Evolutionary conservation across 1,140 invertebrate species (phyloP), one percentile per base, ranked within the genome.

Genomic region (Drosophila jambulina): DNA sequence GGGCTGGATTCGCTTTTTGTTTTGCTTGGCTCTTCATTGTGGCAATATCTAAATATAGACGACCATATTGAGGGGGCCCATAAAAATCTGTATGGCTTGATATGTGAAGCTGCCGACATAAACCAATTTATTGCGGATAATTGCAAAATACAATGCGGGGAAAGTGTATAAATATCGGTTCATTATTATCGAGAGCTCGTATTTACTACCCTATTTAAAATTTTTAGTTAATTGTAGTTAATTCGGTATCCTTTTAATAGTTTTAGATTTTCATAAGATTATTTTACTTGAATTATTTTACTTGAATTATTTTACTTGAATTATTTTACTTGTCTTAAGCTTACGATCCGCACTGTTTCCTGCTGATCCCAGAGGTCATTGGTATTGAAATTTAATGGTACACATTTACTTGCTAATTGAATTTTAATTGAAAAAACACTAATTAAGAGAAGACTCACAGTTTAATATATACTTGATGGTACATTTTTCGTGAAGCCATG

Each of bases 11-110:
- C 60, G 42, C 45, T 70, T 78, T 78, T 57, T 78, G 45, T 59
- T 38, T 40, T 43, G 40, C 49, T 29, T 29, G 27, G 25, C 49
- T 43, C 49, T 68, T 76, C 36, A 58, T 78, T 84, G 64, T 51
- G 34, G 59, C 78, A 64, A 84, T 81, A 81, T 75, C 82, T 85
- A 85, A 78, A 85, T 85, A 85, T 81, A 84, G 82, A 77, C 49
- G 48, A 48, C 19, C 17, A 49, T 49, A 49, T 27, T n/a, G 29
- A 40, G 62, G 56, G 57, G 45, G 42, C 10, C 81, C 65, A 77
- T 80, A 69, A 77, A 67, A 78, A 76, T 76, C 74, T 23, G 60
- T 58, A 56, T 69, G 65, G 43, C 17, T 42, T 46, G 40, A 70
- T 70, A 70, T 70, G 48, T 45, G 51, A 49, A 49, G 43, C 51